Evolutionary conservation across 2,113 vertebrate genomes (phyloP), one percentile per base, ranked within the genome.

Genomic region (Mirza zaza): DNA sequence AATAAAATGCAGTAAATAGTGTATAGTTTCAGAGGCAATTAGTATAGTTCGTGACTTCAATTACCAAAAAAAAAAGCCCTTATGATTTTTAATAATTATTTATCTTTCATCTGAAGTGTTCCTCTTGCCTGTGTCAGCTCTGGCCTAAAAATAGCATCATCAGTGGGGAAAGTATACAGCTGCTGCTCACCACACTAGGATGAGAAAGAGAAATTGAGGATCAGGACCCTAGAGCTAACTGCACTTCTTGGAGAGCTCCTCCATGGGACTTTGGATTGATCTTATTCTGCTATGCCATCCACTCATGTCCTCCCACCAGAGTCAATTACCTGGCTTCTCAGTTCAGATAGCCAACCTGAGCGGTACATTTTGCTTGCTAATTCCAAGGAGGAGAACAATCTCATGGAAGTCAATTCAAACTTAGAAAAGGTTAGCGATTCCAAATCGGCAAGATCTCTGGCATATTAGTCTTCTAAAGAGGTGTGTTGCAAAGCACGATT

Each of bases 71-170:
- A 25, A 94, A 90, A 96, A 92, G 61, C 67, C 92, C 89, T 97
- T 94, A 96, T 96, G 96, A 97, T 97, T 98, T 97, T 95, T 96
- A 96, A 91, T 97, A 95, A 97, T 97, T 98, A 97, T 98, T 98
- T 97, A 98, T 97, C 96, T 97, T 97, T 95, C 96, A 82, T 97
- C 87, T 90, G 90, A 96, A 98, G 95, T 85, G 76, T 90, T 92
- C 87, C 89, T 97, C 96, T 97, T 87, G 80, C 92, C 70, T 87
- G 91, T 55, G 65, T 95, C 93, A 85, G 87, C 75, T 90, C 50
- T 96, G 94, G 91, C 91, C 88, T 91, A 96, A 91, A 96, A 96
- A 96, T 52, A 94, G 71, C 93, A 90, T 17, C 57, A 85, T 73
- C 91, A 75, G 39, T 70, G 76, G 81, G 90, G 71, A 90, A 84